Conservation (phyloP, 2,888 invertebrate species). For the Chromoteleia sp. region DNA sequence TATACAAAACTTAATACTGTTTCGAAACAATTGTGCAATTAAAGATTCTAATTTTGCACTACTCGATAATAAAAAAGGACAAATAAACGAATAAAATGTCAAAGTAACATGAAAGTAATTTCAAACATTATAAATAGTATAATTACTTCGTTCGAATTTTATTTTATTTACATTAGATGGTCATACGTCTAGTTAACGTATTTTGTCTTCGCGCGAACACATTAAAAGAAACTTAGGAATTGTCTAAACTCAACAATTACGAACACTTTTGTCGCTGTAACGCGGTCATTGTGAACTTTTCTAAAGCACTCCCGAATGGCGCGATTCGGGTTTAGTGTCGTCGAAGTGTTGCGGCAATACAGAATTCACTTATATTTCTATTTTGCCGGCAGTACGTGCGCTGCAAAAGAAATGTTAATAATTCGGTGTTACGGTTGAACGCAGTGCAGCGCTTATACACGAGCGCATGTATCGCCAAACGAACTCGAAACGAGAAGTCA, state of each 20-base stretch:
- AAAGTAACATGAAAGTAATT: no score
- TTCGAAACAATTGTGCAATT: no score
- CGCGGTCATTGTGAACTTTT: slow-evolving; percentile 60
- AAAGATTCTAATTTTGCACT: no score
- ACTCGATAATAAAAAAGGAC: no score
- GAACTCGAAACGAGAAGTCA: slow-evolving; percentile 38
- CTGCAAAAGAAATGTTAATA: slow-evolving; percentile 64
- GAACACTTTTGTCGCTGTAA: slow-evolving; percentile 52
- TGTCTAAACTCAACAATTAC: slow-evolving; percentile 51
- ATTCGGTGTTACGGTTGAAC: slow-evolving; percentile 48
- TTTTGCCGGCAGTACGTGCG: slow-evolving; percentile 52
- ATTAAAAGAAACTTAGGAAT: no score
- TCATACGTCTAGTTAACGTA: no score
- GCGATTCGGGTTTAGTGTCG: slow-evolving; percentile 50
- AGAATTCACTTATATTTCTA: slow-evolving; percentile 60
- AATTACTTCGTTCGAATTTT: no score
- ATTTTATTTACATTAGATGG: no score
- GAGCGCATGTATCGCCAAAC: slow-evolving; percentile 37
- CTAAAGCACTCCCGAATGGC: slow-evolving; percentile 28
- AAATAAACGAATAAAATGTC: no score
- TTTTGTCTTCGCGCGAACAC: no score
- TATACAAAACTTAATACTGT: no score
- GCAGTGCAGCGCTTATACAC: slow-evolving; percentile 34
- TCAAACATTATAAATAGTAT: no score
- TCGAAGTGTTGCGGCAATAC: slow-evolving; percentile 55